Percentiles rank a stretch among this genome's conserved stretches.
These are phyloP conservation scores for Menidia beryllina DNA, from an alignment of 2,113 vertebrate genomes.

Conservation along the genomic window DNA sequence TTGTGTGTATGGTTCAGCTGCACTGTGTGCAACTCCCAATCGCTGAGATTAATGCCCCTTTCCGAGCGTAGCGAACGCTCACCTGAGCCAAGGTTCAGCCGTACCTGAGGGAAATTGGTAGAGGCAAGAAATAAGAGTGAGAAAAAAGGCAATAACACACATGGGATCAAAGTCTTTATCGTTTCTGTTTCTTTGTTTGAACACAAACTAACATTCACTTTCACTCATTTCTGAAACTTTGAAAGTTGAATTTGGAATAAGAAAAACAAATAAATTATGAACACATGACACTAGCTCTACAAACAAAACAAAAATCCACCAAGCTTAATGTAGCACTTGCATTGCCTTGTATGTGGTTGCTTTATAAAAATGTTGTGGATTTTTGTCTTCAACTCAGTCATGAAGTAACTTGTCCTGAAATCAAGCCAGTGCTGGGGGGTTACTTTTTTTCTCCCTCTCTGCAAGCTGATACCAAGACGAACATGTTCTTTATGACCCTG, in stretches of 20 bases:
- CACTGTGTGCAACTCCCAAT: constrained; percentile 87
- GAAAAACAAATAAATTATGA: too few relatives aligned
- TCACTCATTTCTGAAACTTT: too few relatives aligned
- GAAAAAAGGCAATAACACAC: not conserved
- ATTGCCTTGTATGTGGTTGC: constrained; percentile 5
- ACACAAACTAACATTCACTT: not conserved
- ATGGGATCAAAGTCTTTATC: not conserved
- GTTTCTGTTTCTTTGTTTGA: not conserved
- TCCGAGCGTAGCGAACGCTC: constrained; percentile 81
- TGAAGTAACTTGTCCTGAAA: constrained; percentile 69
- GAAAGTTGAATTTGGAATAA: too few relatives aligned
- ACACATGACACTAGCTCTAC: constrained; percentile 6
- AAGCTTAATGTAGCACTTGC: not conserved
- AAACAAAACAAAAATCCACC: constrained; percentile 13
- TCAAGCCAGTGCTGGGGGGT: constrained; percentile 43
- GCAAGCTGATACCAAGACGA: constrained; percentile 34
- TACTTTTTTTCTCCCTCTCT: constrained; percentile 23
- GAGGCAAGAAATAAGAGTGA: not conserved
- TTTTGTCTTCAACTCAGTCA: constrained; percentile 39
- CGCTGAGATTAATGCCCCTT: constrained; percentile 76
- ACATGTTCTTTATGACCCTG: constrained; percentile 22
- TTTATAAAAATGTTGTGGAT: constrained; percentile 43
- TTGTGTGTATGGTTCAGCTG: constrained; percentile 79
- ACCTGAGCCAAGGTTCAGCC: constrained; percentile 83
- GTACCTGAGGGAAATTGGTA: constrained; percentile 76